These are phyloP conservation scores for Augochlorella aurata DNA, from an alignment of 2,888 invertebrate species.

Conservation along the genomic window DNA sequence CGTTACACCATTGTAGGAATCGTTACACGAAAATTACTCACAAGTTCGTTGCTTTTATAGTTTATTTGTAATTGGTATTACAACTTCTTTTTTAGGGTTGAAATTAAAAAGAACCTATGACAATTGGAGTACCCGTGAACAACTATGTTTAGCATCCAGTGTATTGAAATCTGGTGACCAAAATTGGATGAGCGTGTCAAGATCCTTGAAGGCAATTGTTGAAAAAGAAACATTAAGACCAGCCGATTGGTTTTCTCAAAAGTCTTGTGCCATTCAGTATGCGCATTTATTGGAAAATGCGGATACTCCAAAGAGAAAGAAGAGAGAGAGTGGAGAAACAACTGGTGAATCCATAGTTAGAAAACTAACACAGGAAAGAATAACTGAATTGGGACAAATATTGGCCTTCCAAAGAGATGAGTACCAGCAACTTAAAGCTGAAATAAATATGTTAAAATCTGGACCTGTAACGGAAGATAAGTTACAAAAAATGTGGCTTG, in stretches of 20 bases:
- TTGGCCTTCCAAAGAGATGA: slow-evolving; percentile 88
- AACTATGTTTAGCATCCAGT: slow-evolving; percentile 92
- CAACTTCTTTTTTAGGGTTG: slow-evolving; percentile 68
- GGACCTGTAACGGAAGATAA: slow-evolving; percentile 88
- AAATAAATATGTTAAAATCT: slow-evolving; percentile 84
- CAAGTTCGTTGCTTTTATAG: not conserved
- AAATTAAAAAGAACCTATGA: slow-evolving; percentile 90
- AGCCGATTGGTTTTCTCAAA: slow-evolving; percentile 94
- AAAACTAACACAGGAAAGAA: slow-evolving; percentile 89
- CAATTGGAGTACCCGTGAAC: slow-evolving; percentile 93
- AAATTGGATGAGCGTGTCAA: slow-evolving; percentile 95
- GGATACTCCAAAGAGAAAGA: slow-evolving; percentile 93
- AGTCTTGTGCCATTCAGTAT: slow-evolving; percentile 95
- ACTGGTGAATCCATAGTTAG: slow-evolving; percentile 91
- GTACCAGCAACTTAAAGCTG: slow-evolving; percentile 88
- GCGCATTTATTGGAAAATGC: slow-evolving; percentile 90
- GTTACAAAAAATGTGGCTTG: slow-evolving; percentile 88
- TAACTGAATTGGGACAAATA: slow-evolving; percentile 89
- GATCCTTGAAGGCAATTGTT: slow-evolving; percentile 89
- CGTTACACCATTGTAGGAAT: not conserved
- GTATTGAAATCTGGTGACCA: slow-evolving; percentile 93
- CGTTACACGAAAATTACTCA: not conserved
- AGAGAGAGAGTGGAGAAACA: slow-evolving; percentile 88
- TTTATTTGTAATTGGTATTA: not conserved
- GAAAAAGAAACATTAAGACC: slow-evolving; percentile 87